These are phyloP conservation scores for Alauda arvensis DNA, from an alignment of 2,797 vertebrate species.

Conservation along the genomic window DNA sequence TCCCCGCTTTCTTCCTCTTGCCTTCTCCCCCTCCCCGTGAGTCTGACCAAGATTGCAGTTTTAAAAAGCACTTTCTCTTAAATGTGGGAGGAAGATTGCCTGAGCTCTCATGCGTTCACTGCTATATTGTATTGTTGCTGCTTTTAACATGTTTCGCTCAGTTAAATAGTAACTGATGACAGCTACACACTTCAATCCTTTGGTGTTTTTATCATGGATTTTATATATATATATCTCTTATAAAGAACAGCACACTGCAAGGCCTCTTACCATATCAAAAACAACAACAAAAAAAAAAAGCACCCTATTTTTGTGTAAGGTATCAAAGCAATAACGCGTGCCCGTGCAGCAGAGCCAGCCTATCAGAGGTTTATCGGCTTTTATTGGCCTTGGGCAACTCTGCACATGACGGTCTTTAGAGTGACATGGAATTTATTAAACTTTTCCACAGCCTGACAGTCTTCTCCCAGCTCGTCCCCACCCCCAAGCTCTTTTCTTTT, in stretches of 20 bases:
- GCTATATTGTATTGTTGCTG: constrained; percentile 62
- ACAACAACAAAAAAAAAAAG: not conserved
- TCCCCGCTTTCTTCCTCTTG: not conserved
- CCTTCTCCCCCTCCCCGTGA: not conserved
- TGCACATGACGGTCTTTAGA: constrained; percentile 58
- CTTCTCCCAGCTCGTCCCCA: constrained; percentile 39
- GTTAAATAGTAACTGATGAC: constrained; percentile 56
- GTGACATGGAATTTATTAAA: constrained; percentile 66
- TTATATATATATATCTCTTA: constrained; percentile 39
- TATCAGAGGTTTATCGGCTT: constrained; percentile 51
- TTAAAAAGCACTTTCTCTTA: constrained; percentile 43
- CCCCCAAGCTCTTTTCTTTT: constrained; percentile 42
- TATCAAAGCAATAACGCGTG: constrained; percentile 26
- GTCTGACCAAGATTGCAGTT: constrained; percentile 17
- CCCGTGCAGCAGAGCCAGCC: constrained; percentile 22
- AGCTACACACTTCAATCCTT: constrained; percentile 29
- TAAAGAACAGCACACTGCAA: constrained; percentile 37
- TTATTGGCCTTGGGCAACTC: constrained; percentile 61
- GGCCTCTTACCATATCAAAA: constrained; percentile 54
- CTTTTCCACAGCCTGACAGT: constrained; percentile 52
- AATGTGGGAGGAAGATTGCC: constrained; percentile 62
- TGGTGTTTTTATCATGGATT: constrained; percentile 24
- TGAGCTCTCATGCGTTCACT: constrained; percentile 54
- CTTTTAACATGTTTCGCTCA: constrained; percentile 40
- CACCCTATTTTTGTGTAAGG: not conserved